A percentile compares a stretch with the other conserved stretches of the same genome.
These are phyloP conservation scores for Zapus hudsonius DNA, from an alignment of 2,113 vertebrate genomes.

Conservation along the genomic window DNA sequence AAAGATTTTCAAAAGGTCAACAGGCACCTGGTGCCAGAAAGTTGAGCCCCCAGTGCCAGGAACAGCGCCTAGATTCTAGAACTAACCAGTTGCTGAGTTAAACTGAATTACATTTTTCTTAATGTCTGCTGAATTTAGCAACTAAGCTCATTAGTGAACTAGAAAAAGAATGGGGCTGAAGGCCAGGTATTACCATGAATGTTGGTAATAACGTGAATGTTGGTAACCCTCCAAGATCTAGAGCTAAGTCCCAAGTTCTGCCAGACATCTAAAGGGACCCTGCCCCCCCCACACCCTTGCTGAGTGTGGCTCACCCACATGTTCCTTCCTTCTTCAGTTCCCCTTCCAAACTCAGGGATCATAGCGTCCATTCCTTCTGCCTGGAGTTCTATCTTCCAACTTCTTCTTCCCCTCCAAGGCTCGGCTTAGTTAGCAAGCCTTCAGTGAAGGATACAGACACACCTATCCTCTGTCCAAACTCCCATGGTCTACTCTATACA, in stretches of 20 bases:
- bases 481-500: too few relatives aligned
- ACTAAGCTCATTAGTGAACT: background rate
- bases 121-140: background rate
- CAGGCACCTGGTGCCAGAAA: background rate
- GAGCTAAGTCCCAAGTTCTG: background rate
- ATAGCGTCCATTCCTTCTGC: background rate
- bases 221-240: background rate
- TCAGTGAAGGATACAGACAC: background rate
- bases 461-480: background rate
- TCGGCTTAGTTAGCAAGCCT: background rate
- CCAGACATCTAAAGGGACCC: too few relatives aligned
- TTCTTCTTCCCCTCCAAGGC: background rate
- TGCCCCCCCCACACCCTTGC: background rate
- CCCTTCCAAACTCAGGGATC: background rate
- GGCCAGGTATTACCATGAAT: background rate
- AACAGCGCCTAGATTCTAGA: background rate
- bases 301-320: background rate
- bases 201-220: background rate
- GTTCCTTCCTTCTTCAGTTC: background rate
- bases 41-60: constrained; percentile 31
- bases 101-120: background rate
- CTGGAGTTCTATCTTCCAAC: background rate
- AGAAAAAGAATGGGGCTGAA: background rate
- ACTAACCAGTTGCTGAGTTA: background rate
- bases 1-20: background rate